Base-by-base conservation (phyloP, 1,140 invertebrate species). In the Bombyx mandarina region DNA sequence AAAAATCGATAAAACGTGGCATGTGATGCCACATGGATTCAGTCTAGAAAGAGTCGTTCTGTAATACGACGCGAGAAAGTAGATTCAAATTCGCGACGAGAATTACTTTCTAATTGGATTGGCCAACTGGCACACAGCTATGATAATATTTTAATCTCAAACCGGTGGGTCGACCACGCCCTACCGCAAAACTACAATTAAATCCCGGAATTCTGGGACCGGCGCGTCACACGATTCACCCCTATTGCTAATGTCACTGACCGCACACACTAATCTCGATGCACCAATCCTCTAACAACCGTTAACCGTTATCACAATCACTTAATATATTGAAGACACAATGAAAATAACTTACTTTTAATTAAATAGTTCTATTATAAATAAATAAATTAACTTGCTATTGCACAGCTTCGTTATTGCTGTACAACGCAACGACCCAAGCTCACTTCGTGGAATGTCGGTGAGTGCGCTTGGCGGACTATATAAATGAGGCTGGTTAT, bases 341-440 rank as follows among this genome's bases (percentile, higher is more conserved):
- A 61, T 63, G 45, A 42, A 46, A 60, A 65, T 58, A 73, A 86
- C 83, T 86, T 86, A 84, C 82, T 79, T 83, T 86, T 76, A 85
- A 79, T 86, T 83, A 83, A 82, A 80, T 82, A 83, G 80, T 82
- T 79, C 80, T 83, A 83, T 45, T 55, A 66, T 81, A 82, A 82
- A 85, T 83, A 84, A 83, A 86, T 85, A 80, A 84, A 80, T 86
- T 83, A 83, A 79, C 71, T 85, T 69, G 71, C 75, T 83, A 83
- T 79, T 82, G 83, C 76, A 86, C 83, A 86, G 83, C 81, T 79
- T 83, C 70, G 71, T 66, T 82, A 62, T 57, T 75, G 83, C 83
- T 84, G 81, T 71, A 86, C 83, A 79, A 86, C 81, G 57, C 78
- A 68, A 72, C 76, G 73, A 69, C 81, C 83, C 83, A 71, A 76